Evolutionary conservation across 2,888 invertebrate species (phyloP).

Genomic region (Rhingia campestris): DNA sequence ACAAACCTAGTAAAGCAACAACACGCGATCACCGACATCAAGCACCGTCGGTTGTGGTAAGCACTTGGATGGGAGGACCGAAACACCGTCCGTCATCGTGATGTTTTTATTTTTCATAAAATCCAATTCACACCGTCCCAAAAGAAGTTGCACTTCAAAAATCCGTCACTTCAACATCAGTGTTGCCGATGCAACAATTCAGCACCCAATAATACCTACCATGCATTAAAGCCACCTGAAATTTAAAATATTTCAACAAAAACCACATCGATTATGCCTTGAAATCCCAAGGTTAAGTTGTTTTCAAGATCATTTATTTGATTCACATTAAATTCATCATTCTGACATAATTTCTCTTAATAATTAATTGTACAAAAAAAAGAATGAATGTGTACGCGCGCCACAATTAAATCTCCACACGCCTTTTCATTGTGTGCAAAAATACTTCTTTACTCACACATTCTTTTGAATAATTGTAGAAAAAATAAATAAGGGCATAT

Average conservation of each 20-base stretch:
- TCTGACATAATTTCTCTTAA: conserved; percentile 55
- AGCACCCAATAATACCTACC: too few species aligned
- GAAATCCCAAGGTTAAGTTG: conserved; percentile 45
- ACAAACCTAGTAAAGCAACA: too few species aligned
- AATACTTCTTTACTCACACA: conserved; percentile 11
- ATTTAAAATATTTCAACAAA: background rate
- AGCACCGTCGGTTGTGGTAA: too few species aligned
- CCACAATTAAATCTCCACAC: conserved; percentile 41
- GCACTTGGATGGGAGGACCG: too few species aligned
- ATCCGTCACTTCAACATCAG: too few species aligned
- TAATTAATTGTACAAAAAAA: conserved; percentile 65
- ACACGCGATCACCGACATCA: too few species aligned
- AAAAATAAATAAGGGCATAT: conserved; percentile 18
- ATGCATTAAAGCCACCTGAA: background rate
- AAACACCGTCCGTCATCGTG: too few species aligned
- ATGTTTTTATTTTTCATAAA: too few species aligned
- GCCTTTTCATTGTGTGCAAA: conserved; percentile 4
- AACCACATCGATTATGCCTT: conserved; percentile 4
- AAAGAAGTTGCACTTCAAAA: too few species aligned
- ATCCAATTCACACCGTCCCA: too few species aligned
- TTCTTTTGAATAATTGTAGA: conserved; percentile 28
- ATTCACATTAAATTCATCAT: conserved; percentile 35
- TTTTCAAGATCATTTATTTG: conserved; percentile 34
- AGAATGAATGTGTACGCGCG: conserved; percentile 42
- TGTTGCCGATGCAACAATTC: too few species aligned